Evolutionary conservation across 1,140 invertebrate species (phyloP).

Genomic region (Matsumurasca onukii): DNA sequence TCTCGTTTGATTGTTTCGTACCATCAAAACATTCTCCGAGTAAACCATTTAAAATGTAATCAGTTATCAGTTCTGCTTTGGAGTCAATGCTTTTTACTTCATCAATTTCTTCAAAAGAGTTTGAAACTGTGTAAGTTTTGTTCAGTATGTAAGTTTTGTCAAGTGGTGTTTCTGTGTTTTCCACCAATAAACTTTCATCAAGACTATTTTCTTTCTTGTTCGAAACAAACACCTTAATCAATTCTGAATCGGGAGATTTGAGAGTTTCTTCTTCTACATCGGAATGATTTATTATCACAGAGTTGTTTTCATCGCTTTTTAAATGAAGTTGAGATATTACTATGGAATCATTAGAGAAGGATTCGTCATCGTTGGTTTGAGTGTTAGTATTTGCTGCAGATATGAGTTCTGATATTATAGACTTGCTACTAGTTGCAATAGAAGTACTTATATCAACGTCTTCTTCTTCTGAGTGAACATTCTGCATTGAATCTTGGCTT

Average conservation of each 20-base stretch:
- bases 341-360: neutral
- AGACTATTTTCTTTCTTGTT: neutral
- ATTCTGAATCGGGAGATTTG: neutral
- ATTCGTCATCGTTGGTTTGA: neutral
- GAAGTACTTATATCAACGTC: slow-evolving; percentile 7
- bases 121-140: neutral
- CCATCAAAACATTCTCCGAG: slow-evolving; percentile 30
- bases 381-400: neutral
- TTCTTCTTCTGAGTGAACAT: neutral
- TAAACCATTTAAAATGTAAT: slow-evolving; percentile 27
- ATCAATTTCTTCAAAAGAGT: neutral
- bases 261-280: neutral
- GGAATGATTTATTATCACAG: neutral
- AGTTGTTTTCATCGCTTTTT: neutral
- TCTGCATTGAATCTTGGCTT: neutral
- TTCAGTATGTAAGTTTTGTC: neutral
- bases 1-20: slow-evolving; percentile 9
- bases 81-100: neutral
- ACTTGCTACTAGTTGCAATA: neutral
- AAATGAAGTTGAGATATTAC: neutral
- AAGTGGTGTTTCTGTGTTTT: neutral
- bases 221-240: slow-evolving; percentile 6
- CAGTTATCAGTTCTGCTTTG: slow-evolving; percentile 28
- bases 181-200: too few relatives aligned
- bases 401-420: neutral